Evolutionary conservation across 2,797 vertebrate genomes (phyloP), one percentile per base, ranked within the genome.

Genomic region (Tokudaia muenninki): DNA sequence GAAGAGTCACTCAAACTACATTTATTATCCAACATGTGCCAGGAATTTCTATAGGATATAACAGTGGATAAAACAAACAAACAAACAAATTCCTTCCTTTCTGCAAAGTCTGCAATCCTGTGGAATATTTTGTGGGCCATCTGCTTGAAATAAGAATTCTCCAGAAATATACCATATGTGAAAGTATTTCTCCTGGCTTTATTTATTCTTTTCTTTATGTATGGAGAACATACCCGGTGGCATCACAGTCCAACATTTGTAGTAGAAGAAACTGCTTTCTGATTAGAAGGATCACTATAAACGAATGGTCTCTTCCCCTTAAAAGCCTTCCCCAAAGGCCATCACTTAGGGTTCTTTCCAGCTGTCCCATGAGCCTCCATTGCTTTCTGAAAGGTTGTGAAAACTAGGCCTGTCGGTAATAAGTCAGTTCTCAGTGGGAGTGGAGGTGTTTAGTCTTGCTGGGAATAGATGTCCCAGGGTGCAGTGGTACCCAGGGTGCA

Each of bases 381-480:
- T 63, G 92, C 88, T 90, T 96, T 90, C 95, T 91, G 90, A 97
- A 96, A 94, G 95, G 83, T 90, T 0, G 0, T 95, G 95, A 98
- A 98, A 98, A 97, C 67, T 95, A 96, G 92, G 89, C 87, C 90
- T 63, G 97, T 97, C 95, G 82, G 74, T 96, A 97, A 97, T 75
- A 96, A 97, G 95, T 41, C 80, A 98, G 91, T 89, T 81, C 92
- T 72, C 70, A 37, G 70, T 72, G 70, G n/a, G n/a, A 72, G 70
- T 10, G 70, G 70, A 72, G 70, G n/a, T 72, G 70, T 72, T 37
- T 72, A 37, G n/a, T 37, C n/a, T 72, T 37, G 17, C 70, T 37
- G 17, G 70, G n/a, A 72, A n/a, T 37, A 72, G 70, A 21, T 72
- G 70, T 72, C 70, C n/a, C 70, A 72, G 19, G n/a, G n/a, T 72